Evolutionary conservation across 2,888 invertebrate genomes (phyloP), one percentile per base, ranked within the genome.

Genomic region (Eupithecia dodoneata): DNA sequence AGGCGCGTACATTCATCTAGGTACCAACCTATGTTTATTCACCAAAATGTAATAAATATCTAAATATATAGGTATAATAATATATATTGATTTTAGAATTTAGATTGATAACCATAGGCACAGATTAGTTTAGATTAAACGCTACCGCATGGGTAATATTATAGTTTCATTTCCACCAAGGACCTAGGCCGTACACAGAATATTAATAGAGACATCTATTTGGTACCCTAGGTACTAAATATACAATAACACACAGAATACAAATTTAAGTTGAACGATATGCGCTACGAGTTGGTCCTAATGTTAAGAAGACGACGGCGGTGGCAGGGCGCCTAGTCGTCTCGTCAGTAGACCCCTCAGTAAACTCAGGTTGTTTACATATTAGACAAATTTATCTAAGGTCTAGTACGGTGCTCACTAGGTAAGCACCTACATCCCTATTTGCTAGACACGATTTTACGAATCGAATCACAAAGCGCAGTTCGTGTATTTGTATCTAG

Each of bases 201-300:
- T 59, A 18, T 59, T 59, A 9, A 59, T 59, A 59, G 18, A 18
- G 59, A 9, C 1, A 55, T 55, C n/a, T 18, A 59, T 59, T 3
- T 18, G 9, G 59, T 59, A 18, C n/a, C 52, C 13, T 52, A 52
- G 52, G 52, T 52, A 52, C 15, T 59, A 59, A 59, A 59, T 59
- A 59, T n/a, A n/a, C 4, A 15, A 52, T 15, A 15, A 52, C n/a
- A 18, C 18, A 18, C 69, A 18, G 7, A 69, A 13, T 45, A 71
- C 71, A 49, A n/a, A 49, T 71, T 71, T 59, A 59, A 59, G 55
- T 55, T 55, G 70, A 70, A 13, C 44, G 69, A 69, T 69, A 69
- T 45, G 72, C n/a, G 52, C 45, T 42, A 65, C 13, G 12, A 41
- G 65, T 65, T 65, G 65, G 65, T 65, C 65, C 65, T 65, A 41